Evolutionary conservation across 2,797 vertebrate species (phyloP).

Genomic region (Amblyraja radiata): DNA sequence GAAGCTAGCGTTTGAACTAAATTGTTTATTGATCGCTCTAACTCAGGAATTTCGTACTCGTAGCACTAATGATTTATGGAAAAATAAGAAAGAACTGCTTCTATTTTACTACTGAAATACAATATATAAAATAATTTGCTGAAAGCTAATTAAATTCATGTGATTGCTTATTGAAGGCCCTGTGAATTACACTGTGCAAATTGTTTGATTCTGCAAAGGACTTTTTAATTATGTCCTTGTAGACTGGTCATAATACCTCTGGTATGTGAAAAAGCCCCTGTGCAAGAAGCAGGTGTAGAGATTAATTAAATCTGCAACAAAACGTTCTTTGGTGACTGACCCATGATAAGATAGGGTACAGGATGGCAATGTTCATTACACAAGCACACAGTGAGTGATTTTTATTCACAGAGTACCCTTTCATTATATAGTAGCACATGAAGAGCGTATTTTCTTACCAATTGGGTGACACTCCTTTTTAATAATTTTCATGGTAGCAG

Average conservation of each 20-base stretch:
- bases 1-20: not conserved
- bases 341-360: not conserved
- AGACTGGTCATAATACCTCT: not conserved
- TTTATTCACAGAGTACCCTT: conserved; percentile 8
- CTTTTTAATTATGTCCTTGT: not conserved
- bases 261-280: conserved; percentile 36
- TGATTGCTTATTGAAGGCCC: not conserved
- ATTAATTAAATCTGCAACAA: conserved; percentile 43
- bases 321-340: conserved; percentile 40
- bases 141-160: conserved; percentile 23
- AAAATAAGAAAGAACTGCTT: not conserved
- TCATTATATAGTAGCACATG: not conserved
- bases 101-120: not conserved
- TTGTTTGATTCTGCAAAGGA: conserved; percentile 3
- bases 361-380: not conserved
- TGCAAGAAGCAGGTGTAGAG: conserved; percentile 37
- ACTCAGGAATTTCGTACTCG: not conserved
- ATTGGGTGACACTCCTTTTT: not conserved
- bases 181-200: not conserved
- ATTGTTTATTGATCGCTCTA: not conserved
- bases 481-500: not conserved
- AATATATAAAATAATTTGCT: conserved; percentile 18
- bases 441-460: not conserved
- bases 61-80: not conserved
- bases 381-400: not conserved